Percentiles rank a stretch among this genome's conserved stretches.
These are phyloP conservation scores for Stegodyphus dumicola DNA, from an alignment of 1,140 invertebrate species.

Conservation along the genomic window DNA sequence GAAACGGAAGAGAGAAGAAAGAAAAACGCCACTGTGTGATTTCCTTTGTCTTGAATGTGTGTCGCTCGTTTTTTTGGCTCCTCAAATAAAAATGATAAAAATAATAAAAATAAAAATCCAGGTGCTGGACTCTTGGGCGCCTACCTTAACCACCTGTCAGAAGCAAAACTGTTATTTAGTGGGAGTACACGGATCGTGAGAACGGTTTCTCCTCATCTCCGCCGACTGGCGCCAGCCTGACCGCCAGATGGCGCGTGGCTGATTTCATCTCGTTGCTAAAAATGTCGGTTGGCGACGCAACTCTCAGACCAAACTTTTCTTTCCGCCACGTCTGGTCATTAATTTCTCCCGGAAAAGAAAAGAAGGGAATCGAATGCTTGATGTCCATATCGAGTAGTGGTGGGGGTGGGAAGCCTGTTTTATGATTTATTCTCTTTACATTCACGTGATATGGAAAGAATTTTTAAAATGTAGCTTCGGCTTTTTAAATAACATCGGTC, in stretches of 20 bases:
- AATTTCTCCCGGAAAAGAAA: conserved; percentile 31
- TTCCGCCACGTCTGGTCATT: conserved; percentile 30
- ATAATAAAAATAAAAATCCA: conserved; percentile 43
- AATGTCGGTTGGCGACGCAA: conserved; percentile 55
- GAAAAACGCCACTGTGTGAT: neutral
- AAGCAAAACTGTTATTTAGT: conserved; percentile 59
- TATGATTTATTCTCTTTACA: too few species aligned
- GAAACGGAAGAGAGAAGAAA: neutral
- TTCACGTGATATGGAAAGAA: too few species aligned
- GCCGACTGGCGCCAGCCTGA: conserved; percentile 50
- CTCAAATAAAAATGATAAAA: conserved; percentile 12
- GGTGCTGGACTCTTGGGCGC: conserved; percentile 53
- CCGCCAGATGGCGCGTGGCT: conserved; percentile 58
- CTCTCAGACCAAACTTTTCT: conserved; percentile 57
- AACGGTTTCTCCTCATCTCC: conserved; percentile 14
- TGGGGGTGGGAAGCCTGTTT: too few species aligned
- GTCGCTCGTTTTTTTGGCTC: neutral
- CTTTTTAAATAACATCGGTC: too few species aligned
- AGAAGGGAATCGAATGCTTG: conserved; percentile 13
- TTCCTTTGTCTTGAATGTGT: neutral
- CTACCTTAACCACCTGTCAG: conserved; percentile 57
- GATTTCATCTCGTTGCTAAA: conserved; percentile 53
- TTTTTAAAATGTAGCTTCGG: too few species aligned
- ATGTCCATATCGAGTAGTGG: conserved; percentile 8
- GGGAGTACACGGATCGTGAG: conserved; percentile 43